Conservation (phyloP, 1,140 invertebrate genomes). For the Littorina saxatilis region DNA sequence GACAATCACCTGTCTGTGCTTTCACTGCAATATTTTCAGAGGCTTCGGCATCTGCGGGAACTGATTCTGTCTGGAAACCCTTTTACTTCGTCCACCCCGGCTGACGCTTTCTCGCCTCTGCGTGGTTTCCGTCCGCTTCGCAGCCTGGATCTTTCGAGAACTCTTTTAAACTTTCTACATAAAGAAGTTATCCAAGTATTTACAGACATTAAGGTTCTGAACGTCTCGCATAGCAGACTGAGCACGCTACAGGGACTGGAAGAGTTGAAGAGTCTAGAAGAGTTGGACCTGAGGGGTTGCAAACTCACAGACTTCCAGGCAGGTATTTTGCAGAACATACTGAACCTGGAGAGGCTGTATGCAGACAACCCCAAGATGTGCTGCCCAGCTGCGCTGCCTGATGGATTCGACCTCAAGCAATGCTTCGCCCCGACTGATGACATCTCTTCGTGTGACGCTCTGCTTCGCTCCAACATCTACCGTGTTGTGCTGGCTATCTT, state of each 20-base stretch:
- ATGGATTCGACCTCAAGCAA: background rate
- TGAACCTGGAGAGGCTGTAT: background rate
- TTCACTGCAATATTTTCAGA: background rate
- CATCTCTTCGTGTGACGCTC: conserved; percentile 28
- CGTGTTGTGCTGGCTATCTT: conserved; percentile 43
- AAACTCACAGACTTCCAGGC: background rate
- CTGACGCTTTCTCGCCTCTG: background rate
- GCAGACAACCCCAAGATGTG: conserved; percentile 33
- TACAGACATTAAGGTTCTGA: background rate
- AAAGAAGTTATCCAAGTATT: background rate
- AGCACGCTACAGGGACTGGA: background rate
- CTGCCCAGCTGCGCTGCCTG: background rate
- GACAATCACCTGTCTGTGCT: background rate
- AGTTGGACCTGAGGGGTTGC: background rate
- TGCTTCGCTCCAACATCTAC: conserved; percentile 11
- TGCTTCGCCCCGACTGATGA: background rate
- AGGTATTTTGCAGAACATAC: background rate
- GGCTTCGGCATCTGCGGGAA: background rate
- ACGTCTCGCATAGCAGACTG: conserved; percentile 6
- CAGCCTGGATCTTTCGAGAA: background rate
- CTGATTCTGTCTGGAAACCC: background rate
- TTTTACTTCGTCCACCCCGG: background rate
- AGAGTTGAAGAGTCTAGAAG: background rate
- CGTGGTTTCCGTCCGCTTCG: background rate
- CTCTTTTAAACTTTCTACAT: background rate